Evolutionary conservation across 2,113 vertebrate species (phyloP), one percentile per base, ranked within the genome.

Genomic region (Centrocercus urophasianus): DNA sequence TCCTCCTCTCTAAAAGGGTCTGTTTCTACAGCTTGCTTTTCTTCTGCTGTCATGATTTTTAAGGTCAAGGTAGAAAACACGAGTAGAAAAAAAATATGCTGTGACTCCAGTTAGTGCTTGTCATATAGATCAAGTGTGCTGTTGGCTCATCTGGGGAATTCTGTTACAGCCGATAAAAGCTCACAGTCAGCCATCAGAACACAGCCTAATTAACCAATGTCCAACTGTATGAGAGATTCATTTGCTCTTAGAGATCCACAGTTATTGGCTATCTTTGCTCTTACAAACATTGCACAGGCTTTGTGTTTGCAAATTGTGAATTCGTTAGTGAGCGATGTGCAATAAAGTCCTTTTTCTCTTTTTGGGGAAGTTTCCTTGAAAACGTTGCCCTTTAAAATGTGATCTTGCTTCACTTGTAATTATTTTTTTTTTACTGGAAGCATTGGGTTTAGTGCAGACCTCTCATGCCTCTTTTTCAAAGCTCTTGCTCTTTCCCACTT

Each of bases 91-190:
- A 10, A 17, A 54, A 11, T 13, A 1, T 10, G 6, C 13, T 19
- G 5, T 72, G 28, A 47, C 10, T 59, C 24, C 65, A 73, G 40
- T 14, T 25, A 17, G 10, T 18, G 5, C 47, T 76, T 59, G 48
- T 42, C 6, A 32, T 43, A 36, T 8, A 75, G 54, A 56, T 75
- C 1, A 8, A 25, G 11, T 0, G 21, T 48, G 47, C 42, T 38
- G 10, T 0, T 36, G 42, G 47, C 36, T 18, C 24, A 5, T 25
- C 24, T 36, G 5, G 16, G 40, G 48, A 9, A 36, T 43, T 48
- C 48, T 86, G 18, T 13, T 30, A 4, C 1, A 38, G 36, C 17
- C 1, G 0, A 1, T 34, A 57, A 59, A 61, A 80, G 45, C 50
- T 64, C 50, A 32, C 8, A 34, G 10, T 34, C 43, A 63, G 0